Conservation (phyloP, 35 echinoderm and acorn worm species). For the Stichopus chloronotus region DNA sequence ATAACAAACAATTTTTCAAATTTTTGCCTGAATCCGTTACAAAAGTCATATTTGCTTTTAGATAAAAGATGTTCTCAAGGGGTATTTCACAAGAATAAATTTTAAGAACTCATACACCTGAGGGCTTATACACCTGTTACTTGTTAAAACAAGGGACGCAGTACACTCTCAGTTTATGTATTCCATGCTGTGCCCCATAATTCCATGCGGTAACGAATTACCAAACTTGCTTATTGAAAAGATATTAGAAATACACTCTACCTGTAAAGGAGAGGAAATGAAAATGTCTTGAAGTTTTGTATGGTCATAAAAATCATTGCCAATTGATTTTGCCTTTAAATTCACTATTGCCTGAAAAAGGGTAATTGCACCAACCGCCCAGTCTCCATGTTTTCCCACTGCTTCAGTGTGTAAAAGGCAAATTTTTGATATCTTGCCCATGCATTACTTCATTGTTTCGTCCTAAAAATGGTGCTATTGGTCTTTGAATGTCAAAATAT, state of each 20-base stretch:
- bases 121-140: no score
- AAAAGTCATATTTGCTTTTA: no score
- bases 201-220: no score
- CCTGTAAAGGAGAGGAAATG: background rate
- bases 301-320: background rate
- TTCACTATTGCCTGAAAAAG: background rate
- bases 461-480: background rate
- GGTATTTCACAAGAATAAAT: no score
- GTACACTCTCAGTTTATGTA: no score
- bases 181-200: no score
- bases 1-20: no score
- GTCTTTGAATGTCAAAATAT: background rate
- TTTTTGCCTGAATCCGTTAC: no score
- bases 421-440: background rate
- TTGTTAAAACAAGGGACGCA: no score
- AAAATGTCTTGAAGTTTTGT: background rate
- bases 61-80: no score
- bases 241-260: background rate
- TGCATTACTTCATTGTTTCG: background rate
- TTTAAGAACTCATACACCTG: no score
- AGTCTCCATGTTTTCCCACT: background rate
- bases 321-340: background rate
- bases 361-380: background rate
- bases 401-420: background rate
- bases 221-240: background rate